Conservation (phyloP, 2,797 vertebrate species). For the Clarias pachynema region DNA sequence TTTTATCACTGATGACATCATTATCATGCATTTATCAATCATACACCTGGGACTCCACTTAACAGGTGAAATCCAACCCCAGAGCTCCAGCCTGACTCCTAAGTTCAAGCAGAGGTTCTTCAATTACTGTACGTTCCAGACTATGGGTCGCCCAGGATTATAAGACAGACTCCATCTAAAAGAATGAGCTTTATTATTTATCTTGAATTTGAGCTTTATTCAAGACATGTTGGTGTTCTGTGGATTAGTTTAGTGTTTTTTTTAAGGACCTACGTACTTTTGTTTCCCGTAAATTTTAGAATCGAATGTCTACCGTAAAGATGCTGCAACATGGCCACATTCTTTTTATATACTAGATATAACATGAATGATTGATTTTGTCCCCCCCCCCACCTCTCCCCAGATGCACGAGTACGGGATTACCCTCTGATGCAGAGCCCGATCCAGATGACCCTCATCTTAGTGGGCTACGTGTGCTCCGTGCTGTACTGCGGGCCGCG, state of each 20-base stretch:
- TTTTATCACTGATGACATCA: neutral
- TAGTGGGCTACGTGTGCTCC: slow-evolving; percentile 83
- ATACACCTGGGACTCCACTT: neutral
- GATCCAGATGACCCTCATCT: slow-evolving; percentile 80
- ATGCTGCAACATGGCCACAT: too few species aligned
- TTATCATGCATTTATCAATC: neutral
- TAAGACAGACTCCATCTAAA: neutral
- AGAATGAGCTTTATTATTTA: neutral
- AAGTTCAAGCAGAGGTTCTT: neutral
- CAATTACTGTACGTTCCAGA: neutral
- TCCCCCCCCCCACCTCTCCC: neutral
- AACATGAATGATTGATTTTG: neutral
- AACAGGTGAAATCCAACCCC: neutral
- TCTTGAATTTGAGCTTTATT: too few species aligned
- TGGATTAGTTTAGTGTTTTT: too few species aligned
- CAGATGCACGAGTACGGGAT: slow-evolving; percentile 84
- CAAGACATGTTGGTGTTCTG: too few species aligned
- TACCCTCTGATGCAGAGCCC: slow-evolving; percentile 91
- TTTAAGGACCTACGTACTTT: too few species aligned
- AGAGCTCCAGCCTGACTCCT: neutral
- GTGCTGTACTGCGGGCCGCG: slow-evolving; percentile 86
- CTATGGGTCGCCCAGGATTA: neutral
- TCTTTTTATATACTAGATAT: too few species aligned
- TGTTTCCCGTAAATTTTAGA: too few species aligned
- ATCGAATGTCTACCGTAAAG: too few species aligned